Conservation (phyloP, 2,888 invertebrate species). For the Hypomecis punctinalis region DNA sequence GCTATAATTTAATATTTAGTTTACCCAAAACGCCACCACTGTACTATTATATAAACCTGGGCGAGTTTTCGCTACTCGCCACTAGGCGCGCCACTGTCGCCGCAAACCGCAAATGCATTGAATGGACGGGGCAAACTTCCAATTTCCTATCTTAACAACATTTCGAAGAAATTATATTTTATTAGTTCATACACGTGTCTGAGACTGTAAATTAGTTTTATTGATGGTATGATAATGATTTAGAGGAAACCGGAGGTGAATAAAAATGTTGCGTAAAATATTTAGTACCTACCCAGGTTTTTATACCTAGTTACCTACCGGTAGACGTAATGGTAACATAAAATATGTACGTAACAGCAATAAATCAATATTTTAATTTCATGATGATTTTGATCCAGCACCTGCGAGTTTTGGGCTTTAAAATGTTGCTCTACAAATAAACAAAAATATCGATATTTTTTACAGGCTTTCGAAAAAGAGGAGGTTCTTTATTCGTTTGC, state of each 20-base stretch:
- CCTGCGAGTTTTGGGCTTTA: too few relatives aligned
- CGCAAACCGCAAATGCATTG: conserved; percentile 19
- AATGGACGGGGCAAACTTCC: conserved; percentile 50
- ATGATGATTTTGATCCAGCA: too few relatives aligned
- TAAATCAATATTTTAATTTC: too few relatives aligned
- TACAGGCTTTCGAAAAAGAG: too few relatives aligned
- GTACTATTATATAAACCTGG: conserved; percentile 46
- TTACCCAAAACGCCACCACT: conserved; percentile 13
- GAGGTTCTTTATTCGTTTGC: too few relatives aligned
- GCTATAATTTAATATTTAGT: neutral
- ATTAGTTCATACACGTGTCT: conserved; percentile 25
- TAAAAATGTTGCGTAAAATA: conserved; percentile 1
- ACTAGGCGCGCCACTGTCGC: conserved; percentile 39
- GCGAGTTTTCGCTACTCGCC: conserved; percentile 72
- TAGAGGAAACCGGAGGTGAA: conserved; percentile 16
- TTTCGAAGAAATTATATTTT: conserved; percentile 30
- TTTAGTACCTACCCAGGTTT: conserved; percentile 1
- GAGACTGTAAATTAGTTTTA: conserved; percentile 34
- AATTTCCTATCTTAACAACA: conserved; percentile 22
- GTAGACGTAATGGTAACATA: too few relatives aligned
- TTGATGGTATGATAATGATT: conserved; percentile 26
- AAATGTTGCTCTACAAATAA: too few relatives aligned
- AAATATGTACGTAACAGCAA: too few relatives aligned
- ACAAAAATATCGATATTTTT: too few relatives aligned
- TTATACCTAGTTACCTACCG: too few relatives aligned